Evolutionary conservation across 2,797 vertebrate species (phyloP), one percentile per base, ranked within the genome.

Genomic region (Adrianichthys oophorus): DNA sequence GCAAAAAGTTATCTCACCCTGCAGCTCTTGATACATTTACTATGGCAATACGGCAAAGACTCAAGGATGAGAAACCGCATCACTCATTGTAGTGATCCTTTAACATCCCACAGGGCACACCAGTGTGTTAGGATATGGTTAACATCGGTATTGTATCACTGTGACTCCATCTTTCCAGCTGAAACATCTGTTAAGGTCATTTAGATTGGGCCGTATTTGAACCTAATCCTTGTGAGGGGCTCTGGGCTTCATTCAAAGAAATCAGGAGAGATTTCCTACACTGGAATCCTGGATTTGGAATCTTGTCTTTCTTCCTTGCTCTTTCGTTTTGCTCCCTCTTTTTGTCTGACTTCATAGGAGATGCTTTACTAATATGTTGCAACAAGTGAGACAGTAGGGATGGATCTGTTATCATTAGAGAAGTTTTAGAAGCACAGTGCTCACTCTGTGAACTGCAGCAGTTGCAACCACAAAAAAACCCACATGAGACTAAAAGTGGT

Each of bases 401-500:
- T 66, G 67, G 64, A 73, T 82, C 67, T 74, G 59, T 72, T 67
- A 85, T 85, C 80, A 71, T 67, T 52, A 83, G 62, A 72, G 71
- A 72, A 63, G 77, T 80, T 85, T 72, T 71, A 66, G 68, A 81
- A 66, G 70, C 68, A 64, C 4, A 29, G 64, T 72, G 75, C 71
- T 87, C 59, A 59, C 68, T 83, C 68, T 84, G 81, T 86, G 83
- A 91, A 90, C 83, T 81, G 63, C 71, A 83, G 84, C 84, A 85
- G 75, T 78, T 78, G 80, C 74, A 72, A 87, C 86, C 88, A 71
- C 86, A 87, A 74, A 74, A 82, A 84, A 29, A 84, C 77, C 85
- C 87, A 84, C 88, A 89, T 80, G 76, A 86, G 83, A 87, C 80
- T 73, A 85, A 68, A 80, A 85, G 81, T 54, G 63, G 83, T 87